Conservation (phyloP, 1,140 invertebrate genomes). For the Aleiodes sp. region DNA sequence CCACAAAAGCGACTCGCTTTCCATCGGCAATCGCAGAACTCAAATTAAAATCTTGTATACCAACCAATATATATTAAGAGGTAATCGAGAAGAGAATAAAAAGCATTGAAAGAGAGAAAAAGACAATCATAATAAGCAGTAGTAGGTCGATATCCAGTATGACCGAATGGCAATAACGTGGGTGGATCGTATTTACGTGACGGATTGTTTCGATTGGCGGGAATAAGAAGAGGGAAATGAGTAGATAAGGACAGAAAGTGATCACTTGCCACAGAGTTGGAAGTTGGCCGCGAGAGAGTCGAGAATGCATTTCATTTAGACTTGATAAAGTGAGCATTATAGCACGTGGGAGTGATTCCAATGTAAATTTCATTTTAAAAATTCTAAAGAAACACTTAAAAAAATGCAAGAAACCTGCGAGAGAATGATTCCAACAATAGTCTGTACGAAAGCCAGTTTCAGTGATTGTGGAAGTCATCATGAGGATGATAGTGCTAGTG, state of each 20-base stretch:
- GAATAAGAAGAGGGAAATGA: neutral
- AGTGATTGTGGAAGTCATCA: constrained; percentile 39
- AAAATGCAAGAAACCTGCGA: constrained; percentile 52
- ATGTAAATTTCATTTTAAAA: no score
- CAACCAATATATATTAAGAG: no score
- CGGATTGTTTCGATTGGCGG: neutral
- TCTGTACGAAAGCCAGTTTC: constrained; percentile 52
- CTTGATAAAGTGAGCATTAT: neutral
- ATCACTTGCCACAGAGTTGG: no score
- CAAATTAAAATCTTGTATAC: no score
- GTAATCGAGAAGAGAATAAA: neutral
- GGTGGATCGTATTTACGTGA: constrained; percentile 9
- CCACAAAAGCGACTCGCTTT: constrained; percentile 6
- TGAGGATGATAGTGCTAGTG: constrained; percentile 35
- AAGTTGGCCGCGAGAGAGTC: no score
- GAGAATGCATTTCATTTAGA: no score
- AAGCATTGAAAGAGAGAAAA: neutral
- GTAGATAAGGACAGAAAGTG: no score
- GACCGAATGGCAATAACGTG: neutral
- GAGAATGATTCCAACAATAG: constrained; percentile 53
- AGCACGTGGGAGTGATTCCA: neutral
- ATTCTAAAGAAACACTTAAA: constrained; percentile 5
- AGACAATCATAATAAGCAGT: neutral
- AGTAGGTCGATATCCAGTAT: neutral
- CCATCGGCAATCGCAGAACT: neutral